Base-by-base conservation (phyloP, 1,140 invertebrate species). In the Arctopsyche grandis region DNA sequence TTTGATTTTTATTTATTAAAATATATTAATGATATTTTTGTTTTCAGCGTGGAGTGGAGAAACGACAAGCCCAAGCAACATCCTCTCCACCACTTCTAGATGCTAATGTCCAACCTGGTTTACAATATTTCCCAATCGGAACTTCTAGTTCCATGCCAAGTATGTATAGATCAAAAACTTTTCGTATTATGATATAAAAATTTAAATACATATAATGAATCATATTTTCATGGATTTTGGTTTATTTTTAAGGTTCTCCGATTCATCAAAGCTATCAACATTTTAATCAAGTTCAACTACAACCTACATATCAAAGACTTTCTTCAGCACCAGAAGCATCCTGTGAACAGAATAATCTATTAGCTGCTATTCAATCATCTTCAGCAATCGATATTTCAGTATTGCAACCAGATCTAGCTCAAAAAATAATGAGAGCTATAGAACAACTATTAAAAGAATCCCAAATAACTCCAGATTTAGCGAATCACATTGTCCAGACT, bases 211-310 rank as follows among this genome's bases (percentile, higher is more conserved):
- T 52, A 52, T 52, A 52, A 52, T 5, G 16, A 52, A 58, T 22
- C 52, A 79, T 48, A 12, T 60, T 19, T 24, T n/a, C 26, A 69
- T 43, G 5, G 52, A 79, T 78, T 69, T 0, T 69, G 38, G 3
- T 52, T n/a, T 66, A 48, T 69, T 78, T 85, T 84, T 78, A 85
- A 90, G 93, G 91, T 63, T 93, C 92, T 9, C 93, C 93, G n/a
- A 92, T 92, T 75, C 93, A 93, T 81, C 90, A 91, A 83, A 86
- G 88, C 83, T 29, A 82, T 83, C 84, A 69, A 75, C 77, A 63
- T 69, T 81, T 78, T 22, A 80, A 83, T 29, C 77, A 79, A 52
- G n/a, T 66, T n/a, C 75, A 78, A 38, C 24, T 80, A 14, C 83
- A 84, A 0, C 81, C 85, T 7, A 75, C 24, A 22, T 81, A 76